Conservation (phyloP, 2,113 vertebrate genomes). For the Reinhardtius hippoglossoides region DNA sequence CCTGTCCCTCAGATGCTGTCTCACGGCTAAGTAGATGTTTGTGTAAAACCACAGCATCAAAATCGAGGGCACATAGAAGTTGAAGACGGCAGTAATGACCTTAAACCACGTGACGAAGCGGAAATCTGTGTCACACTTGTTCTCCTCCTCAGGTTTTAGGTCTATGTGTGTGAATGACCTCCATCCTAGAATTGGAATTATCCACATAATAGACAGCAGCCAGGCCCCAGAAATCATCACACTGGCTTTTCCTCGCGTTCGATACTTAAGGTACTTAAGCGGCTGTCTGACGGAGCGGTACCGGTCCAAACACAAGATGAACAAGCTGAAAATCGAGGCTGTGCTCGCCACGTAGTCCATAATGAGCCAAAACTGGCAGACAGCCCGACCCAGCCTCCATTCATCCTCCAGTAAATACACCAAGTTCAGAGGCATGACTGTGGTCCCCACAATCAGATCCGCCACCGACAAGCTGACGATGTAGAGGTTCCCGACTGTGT, state of each 20-base stretch:
- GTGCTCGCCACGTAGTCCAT: slow-evolving; percentile 98
- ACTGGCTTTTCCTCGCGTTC: slow-evolving; percentile 88
- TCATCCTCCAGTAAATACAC: slow-evolving; percentile 84
- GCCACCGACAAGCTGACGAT: slow-evolving; percentile 93
- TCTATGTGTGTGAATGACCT: slow-evolving; percentile 75
- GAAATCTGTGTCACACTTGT: slow-evolving; percentile 92
- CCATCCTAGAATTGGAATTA: slow-evolving; percentile 94
- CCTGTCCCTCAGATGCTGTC: slow-evolving; percentile 86
- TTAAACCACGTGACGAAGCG: slow-evolving; percentile 93
- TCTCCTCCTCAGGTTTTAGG: slow-evolving; percentile 65
- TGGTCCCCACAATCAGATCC: slow-evolving; percentile 91
- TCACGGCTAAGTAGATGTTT: slow-evolving; percentile 89
- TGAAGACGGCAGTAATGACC: slow-evolving; percentile 89
- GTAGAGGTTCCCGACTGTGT: slow-evolving; percentile 95
- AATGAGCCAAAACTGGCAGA: slow-evolving; percentile 96
- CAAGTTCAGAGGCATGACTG: slow-evolving; percentile 94
- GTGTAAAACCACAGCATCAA: slow-evolving; percentile 94
- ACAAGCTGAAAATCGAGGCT: slow-evolving; percentile 94
- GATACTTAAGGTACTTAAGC: slow-evolving; percentile 88
- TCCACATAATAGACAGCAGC: slow-evolving; percentile 91
- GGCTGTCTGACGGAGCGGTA: slow-evolving; percentile 94
- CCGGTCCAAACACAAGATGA: slow-evolving; percentile 92
- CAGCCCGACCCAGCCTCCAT: slow-evolving; percentile 86
- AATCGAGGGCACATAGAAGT: slow-evolving; percentile 94
- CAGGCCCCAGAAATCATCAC: slow-evolving; percentile 88